Conservation (phyloP, 2,888 invertebrate genomes). For the Papilio gigon region DNA sequence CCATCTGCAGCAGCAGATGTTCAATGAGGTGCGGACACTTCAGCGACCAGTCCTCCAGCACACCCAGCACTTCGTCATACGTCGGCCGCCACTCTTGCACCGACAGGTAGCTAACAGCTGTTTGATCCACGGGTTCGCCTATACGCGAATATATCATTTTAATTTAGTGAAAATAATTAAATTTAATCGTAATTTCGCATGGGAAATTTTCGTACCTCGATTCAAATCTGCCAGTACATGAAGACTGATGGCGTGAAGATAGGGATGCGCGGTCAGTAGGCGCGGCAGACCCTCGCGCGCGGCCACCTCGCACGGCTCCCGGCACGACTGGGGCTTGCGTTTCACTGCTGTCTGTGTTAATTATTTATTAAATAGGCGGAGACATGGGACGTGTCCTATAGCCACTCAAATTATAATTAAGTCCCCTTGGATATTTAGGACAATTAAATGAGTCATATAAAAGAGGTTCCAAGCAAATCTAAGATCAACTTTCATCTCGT, state of each 20-base stretch:
- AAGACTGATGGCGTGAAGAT: slow-evolving; percentile 57
- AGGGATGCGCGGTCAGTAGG: slow-evolving; percentile 55
- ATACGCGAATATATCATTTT: slow-evolving; percentile 9
- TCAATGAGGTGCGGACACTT: slow-evolving; percentile 61
- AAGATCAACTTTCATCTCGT: too few species aligned
- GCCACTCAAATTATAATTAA: too few species aligned
- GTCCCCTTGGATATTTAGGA: too few species aligned
- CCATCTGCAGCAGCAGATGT: slow-evolving; percentile 59
- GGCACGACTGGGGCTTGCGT: slow-evolving; percentile 53
- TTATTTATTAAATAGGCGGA: too few species aligned
- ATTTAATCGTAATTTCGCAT: too few species aligned
- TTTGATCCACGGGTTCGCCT: slow-evolving; percentile 58
- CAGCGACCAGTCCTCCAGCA: slow-evolving; percentile 64
- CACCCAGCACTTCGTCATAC: slow-evolving; percentile 53
- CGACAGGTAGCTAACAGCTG: slow-evolving; percentile 52
- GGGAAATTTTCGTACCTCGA: slow-evolving; percentile 51
- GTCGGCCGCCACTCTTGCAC: slow-evolving; percentile 65
- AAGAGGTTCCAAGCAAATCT: too few species aligned
- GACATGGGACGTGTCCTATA: not conserved
- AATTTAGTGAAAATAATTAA: too few species aligned
- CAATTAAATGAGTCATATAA: too few species aligned
- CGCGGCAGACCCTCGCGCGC: slow-evolving; percentile 51
- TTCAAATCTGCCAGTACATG: slow-evolving; percentile 58
- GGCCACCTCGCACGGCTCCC: slow-evolving; percentile 52
- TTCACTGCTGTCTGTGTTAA: slow-evolving; percentile 58